These are phyloP conservation scores for Troides oblongomaculatus DNA, from an alignment of 2,888 invertebrate species.

Conservation along the genomic window DNA sequence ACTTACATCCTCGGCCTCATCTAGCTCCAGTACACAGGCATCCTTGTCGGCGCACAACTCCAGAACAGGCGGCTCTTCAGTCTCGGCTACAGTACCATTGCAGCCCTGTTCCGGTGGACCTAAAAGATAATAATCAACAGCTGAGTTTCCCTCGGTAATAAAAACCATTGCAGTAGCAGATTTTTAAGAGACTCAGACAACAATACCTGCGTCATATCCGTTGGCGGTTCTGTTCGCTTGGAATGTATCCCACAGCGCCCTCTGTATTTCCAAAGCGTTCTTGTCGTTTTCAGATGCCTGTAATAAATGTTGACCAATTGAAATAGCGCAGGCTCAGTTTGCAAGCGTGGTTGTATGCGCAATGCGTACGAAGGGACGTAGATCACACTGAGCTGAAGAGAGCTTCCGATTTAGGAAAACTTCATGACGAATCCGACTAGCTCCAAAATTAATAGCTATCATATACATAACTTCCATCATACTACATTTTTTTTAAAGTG, in stretches of 20 bases:
- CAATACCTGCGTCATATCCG: conserved; percentile 63
- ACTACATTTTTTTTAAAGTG: too few relatives aligned
- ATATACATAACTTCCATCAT: too few relatives aligned
- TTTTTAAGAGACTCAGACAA: background rate
- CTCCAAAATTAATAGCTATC: too few relatives aligned
- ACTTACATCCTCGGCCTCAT: conserved; percentile 71
- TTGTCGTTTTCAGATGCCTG: conserved; percentile 72
- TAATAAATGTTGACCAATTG: background rate
- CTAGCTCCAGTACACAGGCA: conserved; percentile 66
- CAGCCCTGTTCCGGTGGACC: conserved; percentile 49
- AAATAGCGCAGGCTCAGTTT: too few relatives aligned
- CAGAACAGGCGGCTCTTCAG: conserved; percentile 66
- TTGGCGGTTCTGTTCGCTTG: conserved; percentile 64
- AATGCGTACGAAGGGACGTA: too few relatives aligned
- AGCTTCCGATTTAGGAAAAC: too few relatives aligned
- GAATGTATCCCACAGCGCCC: conserved; percentile 67
- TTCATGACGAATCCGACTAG: too few relatives aligned
- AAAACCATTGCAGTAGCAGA: too few relatives aligned
- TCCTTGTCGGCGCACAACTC: conserved; percentile 85
- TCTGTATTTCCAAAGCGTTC: conserved; percentile 68
- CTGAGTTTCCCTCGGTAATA: too few relatives aligned
- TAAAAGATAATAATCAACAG: conserved; percentile 24
- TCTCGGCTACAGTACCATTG: conserved; percentile 49
- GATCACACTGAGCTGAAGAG: too few relatives aligned
- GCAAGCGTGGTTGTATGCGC: too few relatives aligned